A percentile compares a stretch with the other conserved stretches of the same genome.
These are phyloP conservation scores for Eurytemora carolleeae DNA, from an alignment of 1,140 invertebrate genomes.

Conservation along the genomic window DNA sequence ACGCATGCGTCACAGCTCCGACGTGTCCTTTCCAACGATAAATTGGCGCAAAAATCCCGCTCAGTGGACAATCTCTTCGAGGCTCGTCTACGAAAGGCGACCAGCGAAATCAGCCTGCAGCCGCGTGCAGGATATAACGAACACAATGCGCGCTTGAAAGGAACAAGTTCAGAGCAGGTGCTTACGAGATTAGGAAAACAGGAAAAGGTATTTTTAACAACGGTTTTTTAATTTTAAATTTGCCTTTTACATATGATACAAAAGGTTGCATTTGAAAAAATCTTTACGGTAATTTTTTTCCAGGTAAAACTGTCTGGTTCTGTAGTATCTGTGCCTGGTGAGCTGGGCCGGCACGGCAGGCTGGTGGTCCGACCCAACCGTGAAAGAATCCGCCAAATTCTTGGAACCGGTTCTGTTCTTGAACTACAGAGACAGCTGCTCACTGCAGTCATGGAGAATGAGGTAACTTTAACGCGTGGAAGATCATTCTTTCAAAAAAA, in stretches of 20 bases:
- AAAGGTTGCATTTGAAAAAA: too few relatives aligned
- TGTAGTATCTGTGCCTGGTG: background rate
- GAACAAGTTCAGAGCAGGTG: slow-evolving; percentile 5
- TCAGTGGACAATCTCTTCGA: slow-evolving; percentile 5
- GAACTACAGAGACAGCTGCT: slow-evolving; percentile 13
- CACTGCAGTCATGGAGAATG: slow-evolving; percentile 13
- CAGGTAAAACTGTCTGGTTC: background rate
- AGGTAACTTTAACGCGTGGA: slow-evolving; percentile 13
- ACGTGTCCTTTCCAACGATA: slow-evolving; percentile 3
- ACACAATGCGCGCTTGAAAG: background rate
- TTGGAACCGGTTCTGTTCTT: background rate
- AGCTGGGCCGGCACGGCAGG: background rate
- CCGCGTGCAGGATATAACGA: background rate
- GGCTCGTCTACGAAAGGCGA: background rate
- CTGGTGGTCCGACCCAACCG: background rate
- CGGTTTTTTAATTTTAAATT: too few relatives aligned
- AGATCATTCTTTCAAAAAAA: too few relatives aligned
- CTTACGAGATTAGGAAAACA: background rate
- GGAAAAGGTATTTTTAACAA: background rate
- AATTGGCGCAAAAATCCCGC: background rate
- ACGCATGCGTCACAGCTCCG: background rate
- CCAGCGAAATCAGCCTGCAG: slow-evolving; percentile 4
- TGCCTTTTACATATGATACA: too few relatives aligned
- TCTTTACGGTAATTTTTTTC: background rate
- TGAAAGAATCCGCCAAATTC: background rate